Evolutionary conservation across 2,113 vertebrate genomes (phyloP).

Genomic region (Chitala chitala): DNA sequence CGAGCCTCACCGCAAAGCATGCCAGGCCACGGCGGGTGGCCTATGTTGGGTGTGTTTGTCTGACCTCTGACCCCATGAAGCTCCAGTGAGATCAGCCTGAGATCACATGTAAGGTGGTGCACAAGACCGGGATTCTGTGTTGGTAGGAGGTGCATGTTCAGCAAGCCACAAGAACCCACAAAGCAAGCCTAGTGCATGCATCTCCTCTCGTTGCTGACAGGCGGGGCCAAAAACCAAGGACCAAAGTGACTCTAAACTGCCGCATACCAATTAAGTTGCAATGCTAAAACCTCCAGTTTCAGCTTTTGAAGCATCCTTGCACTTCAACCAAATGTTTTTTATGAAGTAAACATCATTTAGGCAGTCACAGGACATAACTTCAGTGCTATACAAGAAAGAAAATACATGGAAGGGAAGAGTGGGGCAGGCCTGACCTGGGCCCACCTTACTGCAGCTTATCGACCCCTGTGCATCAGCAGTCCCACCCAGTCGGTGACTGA

Average conservation of each 20-base stretch:
- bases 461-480: background rate
- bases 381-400: too few relatives aligned
- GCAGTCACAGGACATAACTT: too few relatives aligned
- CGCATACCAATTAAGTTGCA: too few relatives aligned
- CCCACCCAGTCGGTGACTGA: constrained; percentile 39
- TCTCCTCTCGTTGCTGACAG: too few relatives aligned
- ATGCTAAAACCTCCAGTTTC: too few relatives aligned
- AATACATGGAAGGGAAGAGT: background rate
- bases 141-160: background rate
- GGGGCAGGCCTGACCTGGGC: background rate
- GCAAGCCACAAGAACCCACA: background rate
- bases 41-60: background rate
- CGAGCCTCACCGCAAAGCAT: too few relatives aligned
- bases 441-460: background rate
- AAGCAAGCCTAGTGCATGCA: background rate
- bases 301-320: too few relatives aligned
- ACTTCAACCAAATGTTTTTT: too few relatives aligned
- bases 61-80: background rate
- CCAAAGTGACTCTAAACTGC: too few relatives aligned
- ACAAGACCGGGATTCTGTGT: too few relatives aligned
- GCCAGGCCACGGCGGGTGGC: background rate
- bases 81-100: background rate
- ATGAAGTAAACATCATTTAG: too few relatives aligned
- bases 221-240: too few relatives aligned
- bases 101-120: background rate